Percentiles rank a stretch among this genome's conserved stretches.
phyloP scores from a whole-genome alignment of 2,888 invertebrate species.

The Ischnus inquisitorius region DNA sequence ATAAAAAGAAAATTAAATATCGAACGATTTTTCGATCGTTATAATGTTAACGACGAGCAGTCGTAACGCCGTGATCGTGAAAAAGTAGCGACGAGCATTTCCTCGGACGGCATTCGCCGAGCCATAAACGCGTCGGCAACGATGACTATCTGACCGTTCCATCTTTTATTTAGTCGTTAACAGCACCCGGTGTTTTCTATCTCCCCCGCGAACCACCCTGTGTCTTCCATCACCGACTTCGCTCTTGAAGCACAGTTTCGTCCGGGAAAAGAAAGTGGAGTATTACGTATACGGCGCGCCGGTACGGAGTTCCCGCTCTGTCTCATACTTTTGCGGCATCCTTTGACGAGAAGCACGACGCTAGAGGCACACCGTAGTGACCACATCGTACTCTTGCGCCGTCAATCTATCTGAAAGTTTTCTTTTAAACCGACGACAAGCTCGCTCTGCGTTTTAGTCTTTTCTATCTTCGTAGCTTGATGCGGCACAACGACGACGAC shows the following conservation, averaged over 20 bases:
- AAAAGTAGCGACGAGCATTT: constrained; percentile 12
- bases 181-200: constrained; percentile 53
- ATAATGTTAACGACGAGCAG: neutral
- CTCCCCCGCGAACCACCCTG: constrained; percentile 5
- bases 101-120: neutral
- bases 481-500: constrained; percentile 23
- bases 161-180: constrained; percentile 75
- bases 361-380: constrained; percentile 13
- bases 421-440: constrained; percentile 28
- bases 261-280: constrained; percentile 8
- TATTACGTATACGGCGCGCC: constrained; percentile 9
- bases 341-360: constrained; percentile 58
- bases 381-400: constrained; percentile 17
- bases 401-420: constrained; percentile 56
- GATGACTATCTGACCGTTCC: constrained; percentile 69
- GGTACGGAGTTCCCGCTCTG: neutral
- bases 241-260: constrained; percentile 2
- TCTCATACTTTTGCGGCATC: constrained; percentile 34
- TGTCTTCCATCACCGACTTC: neutral
- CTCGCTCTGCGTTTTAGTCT: constrained; percentile 20
- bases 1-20: neutral
- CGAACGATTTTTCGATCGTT: neutral
- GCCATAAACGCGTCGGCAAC: constrained; percentile 34
- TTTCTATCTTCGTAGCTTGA: neutral
- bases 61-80: neutral